Conservation (phyloP, 2,888 invertebrate species). For the Disparrhopalites patrizii region DNA sequence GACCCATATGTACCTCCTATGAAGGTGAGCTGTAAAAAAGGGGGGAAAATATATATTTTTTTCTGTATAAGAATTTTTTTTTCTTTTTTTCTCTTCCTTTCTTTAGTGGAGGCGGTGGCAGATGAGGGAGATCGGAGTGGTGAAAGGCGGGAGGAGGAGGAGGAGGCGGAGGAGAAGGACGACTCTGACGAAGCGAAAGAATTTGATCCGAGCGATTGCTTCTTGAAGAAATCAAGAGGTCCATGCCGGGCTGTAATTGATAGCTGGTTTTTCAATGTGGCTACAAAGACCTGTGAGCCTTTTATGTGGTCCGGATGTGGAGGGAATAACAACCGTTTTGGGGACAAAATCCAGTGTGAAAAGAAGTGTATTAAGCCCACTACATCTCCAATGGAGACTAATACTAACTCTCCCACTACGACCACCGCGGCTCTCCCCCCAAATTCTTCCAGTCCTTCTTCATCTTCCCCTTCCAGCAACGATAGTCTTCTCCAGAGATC, state of each 20-base stretch:
- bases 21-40: neutral
- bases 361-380: slow-evolving; percentile 28
- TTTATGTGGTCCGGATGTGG: slow-evolving; percentile 53
- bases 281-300: slow-evolving; percentile 50
- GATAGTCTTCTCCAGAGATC: neutral
- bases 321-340: slow-evolving; percentile 47
- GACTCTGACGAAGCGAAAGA: slow-evolving; percentile 34
- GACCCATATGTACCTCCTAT: too few species aligned
- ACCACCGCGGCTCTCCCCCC: neutral
- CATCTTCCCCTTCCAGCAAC: too few species aligned
- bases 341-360: slow-evolving; percentile 37
- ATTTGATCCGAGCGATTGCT: slow-evolving; percentile 46
- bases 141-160: too few species aligned
- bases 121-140: slow-evolving; percentile 22
- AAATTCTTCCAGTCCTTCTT: neutral
- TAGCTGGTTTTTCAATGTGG: slow-evolving; percentile 51
- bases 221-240: slow-evolving; percentile 41
- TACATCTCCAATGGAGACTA: neutral
- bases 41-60: neutral
- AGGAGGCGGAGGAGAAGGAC: slow-evolving; percentile 15
- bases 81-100: slow-evolving; percentile 24
- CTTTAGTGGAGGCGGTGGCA: slow-evolving; percentile 9
- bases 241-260: slow-evolving; percentile 49
- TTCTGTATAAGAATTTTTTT: neutral
- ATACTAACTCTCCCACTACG: neutral